These are phyloP conservation scores for Malurus alboscapulatus DNA, from an alignment of 2,113 vertebrate species.

Conservation along the genomic window DNA sequence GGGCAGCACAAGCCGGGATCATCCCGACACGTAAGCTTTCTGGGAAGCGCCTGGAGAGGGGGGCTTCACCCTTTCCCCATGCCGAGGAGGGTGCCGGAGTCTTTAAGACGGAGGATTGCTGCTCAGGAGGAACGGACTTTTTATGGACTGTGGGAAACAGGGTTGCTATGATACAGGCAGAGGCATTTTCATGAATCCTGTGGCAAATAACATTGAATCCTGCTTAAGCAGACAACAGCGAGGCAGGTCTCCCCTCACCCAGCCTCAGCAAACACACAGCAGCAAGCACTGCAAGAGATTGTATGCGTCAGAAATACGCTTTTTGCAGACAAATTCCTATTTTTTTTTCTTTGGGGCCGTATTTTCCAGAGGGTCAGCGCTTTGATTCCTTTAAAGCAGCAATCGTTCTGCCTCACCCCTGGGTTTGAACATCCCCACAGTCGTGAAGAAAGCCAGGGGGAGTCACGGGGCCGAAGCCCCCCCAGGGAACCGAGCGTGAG, in stretches of 20 bases:
- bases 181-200: slow-evolving; percentile 64
- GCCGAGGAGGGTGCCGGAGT: background rate
- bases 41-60: background rate
- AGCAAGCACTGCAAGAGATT: background rate
- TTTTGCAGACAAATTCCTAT: background rate
- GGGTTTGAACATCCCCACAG: background rate
- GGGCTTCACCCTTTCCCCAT: background rate
- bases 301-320: background rate
- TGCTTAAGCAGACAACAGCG: slow-evolving; percentile 44
- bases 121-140: slow-evolving; percentile 17
- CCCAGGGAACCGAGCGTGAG: fast-evolving
- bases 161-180: slow-evolving; percentile 75
- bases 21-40: background rate
- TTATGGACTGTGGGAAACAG: slow-evolving; percentile 17
- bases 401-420: background rate
- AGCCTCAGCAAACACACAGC: background rate
- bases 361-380: background rate
- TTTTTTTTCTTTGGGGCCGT: background rate
- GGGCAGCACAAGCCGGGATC: background rate
- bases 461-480: background rate
- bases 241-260: slow-evolving; percentile 33
- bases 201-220: slow-evolving; percentile 55
- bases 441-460: fast-evolving
- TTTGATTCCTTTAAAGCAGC: background rate
- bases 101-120: background rate